These are phyloP conservation scores for Caretta caretta DNA, from an alignment of 2,113 vertebrate genomes.

Conservation along the genomic window DNA sequence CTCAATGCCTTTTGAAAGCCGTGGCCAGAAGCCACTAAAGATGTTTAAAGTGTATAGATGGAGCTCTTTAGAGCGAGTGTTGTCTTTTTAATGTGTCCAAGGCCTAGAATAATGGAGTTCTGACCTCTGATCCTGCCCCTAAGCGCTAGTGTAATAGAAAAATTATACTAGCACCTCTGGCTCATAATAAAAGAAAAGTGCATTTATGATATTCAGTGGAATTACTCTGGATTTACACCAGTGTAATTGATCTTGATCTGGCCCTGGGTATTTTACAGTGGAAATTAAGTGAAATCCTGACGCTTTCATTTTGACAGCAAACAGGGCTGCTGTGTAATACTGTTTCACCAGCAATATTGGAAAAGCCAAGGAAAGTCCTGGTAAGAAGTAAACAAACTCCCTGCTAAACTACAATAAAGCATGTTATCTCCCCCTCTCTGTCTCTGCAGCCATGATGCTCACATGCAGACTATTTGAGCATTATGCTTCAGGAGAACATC, in stretches of 20 bases:
- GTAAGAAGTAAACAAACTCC: background rate
- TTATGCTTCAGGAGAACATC: background rate
- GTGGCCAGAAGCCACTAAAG: background rate
- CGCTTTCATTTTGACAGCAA: background rate
- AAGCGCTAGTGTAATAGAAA: rapidly evolving
- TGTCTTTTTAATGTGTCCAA: background rate
- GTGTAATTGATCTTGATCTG: rapidly evolving
- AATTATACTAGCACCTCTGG: background rate
- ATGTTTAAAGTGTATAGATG: rapidly evolving
- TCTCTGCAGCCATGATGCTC: background rate
- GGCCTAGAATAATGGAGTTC: background rate
- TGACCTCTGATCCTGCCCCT: background rate
- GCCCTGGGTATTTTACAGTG: background rate
- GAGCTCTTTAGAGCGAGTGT: background rate
- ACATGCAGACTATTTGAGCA: background rate
- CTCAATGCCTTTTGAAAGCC: background rate
- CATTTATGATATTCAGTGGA: rapidly evolving
- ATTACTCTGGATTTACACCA: background rate
- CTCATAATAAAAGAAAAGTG: background rate
- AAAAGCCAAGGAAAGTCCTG: background rate
- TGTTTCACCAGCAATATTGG: background rate
- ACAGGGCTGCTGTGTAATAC: background rate
- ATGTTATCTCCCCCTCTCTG: background rate
- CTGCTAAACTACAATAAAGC: background rate
- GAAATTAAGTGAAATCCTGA: background rate